Conservation (phyloP, 2,888 invertebrate genomes). For the Bimastos eiseni region DNA sequence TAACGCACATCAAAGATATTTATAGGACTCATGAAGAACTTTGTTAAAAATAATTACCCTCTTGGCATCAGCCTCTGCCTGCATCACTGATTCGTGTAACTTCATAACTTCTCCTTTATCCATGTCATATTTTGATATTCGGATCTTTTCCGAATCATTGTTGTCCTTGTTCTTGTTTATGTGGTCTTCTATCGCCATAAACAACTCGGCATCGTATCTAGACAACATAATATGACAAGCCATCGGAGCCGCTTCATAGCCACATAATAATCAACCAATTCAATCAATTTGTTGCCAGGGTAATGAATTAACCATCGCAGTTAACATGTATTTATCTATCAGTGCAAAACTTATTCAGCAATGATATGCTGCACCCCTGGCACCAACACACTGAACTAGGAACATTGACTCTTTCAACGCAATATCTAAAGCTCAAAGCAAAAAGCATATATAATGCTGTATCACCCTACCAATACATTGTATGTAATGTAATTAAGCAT, state of each 20-base stretch:
- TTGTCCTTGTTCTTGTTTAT: constrained; percentile 19
- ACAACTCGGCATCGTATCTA: constrained; percentile 20
- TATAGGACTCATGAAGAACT: neutral
- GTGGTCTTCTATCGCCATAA: constrained; percentile 9
- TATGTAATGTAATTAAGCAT: too few relatives aligned
- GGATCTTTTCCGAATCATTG: neutral
- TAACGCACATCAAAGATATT: neutral
- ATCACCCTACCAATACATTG: too few relatives aligned
- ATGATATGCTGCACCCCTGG: neutral
- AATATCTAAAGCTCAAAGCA: neutral
- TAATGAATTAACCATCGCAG: neutral
- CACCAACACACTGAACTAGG: neutral
- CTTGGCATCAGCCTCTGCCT: neutral
- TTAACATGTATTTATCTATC: neutral
- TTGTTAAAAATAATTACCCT: neutral
- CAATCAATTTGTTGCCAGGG: neutral
- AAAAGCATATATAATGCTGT: neutral
- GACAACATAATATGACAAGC: neutral
- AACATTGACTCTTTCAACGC: neutral
- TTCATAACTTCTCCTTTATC: constrained; percentile 22
- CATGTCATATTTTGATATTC: neutral
- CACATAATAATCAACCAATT: neutral
- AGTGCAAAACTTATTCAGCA: neutral
- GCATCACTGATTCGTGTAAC: neutral
- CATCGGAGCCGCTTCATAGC: neutral